Evolutionary conservation across 2,888 invertebrate genomes (phyloP), one percentile per base, ranked within the genome.

Genomic region (Tachina lurida): DNA sequence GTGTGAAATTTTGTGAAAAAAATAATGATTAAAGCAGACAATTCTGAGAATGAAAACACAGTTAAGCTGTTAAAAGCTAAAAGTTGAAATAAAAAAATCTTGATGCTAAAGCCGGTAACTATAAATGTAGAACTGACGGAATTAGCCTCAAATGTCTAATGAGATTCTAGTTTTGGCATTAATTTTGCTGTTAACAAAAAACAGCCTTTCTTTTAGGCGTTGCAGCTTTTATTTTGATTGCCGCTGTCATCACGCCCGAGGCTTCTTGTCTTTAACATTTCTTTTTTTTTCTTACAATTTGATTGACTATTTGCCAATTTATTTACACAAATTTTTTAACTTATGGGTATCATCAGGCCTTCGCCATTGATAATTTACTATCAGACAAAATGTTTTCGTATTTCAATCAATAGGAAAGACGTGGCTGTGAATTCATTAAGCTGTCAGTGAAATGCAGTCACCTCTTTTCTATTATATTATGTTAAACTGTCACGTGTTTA

Each of bases 401-500:
- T 73, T 10, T 47, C 10, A 54, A 10, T 60, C 41, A 10, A 73
- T 19, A 15, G 8, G 9, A 63, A 60, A 17, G 31, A 3, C n/a
- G 12, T 60, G 45, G 5, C 60, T 15, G 49, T 62, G n/a, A 39
- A 62, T 62, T 62, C 13, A 39, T 60, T 74, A 49, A 62, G 49
- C 62, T 62, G 74, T 62, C 62, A 47, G 49, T 74, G 12, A 49
- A n/a, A 60, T 22, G 39, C 49, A 63, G 41, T 10, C 62, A 56
- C 70, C 56, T 76, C 19, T 76, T 60, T 56, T n/a, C n/a, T 22
- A 7, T 17, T 19, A 47, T 60, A 70, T 78, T 70, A 63, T 70
- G 68, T 49, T 73, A 62, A 80, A 67, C 43, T 73, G 68, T 76
- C 80, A 84, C 84, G 84, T 84, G 84, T 77, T 71, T 41, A 60